Evolutionary conservation across 1,140 invertebrate genomes (phyloP).

Genomic region (Eurytemora carolleeae): DNA sequence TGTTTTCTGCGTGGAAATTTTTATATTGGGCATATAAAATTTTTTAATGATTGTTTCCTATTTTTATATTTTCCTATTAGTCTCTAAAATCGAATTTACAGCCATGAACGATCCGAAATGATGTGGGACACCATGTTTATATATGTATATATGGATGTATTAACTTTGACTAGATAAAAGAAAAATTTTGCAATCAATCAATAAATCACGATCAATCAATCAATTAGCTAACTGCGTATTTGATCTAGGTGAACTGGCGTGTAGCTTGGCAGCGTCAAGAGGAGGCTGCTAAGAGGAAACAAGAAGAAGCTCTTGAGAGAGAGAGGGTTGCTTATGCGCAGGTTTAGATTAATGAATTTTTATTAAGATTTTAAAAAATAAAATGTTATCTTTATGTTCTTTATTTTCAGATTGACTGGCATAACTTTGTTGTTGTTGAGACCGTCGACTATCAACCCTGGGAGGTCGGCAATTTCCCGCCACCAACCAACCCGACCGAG

Average conservation of each 20-base stretch:
- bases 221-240: neutral
- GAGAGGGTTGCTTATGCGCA: slow-evolving; percentile 35
- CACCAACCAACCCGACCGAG: slow-evolving; percentile 87
- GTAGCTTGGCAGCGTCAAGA: slow-evolving; percentile 92
- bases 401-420: slow-evolving; percentile 83
- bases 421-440: slow-evolving; percentile 98
- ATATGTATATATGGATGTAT: too few species aligned
- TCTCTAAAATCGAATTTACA: too few species aligned
- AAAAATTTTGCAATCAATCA: too few species aligned
- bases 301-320: slow-evolving; percentile 81
- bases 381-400: slow-evolving; percentile 60
- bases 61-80: too few species aligned
- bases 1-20: too few species aligned
- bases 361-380: slow-evolving; percentile 12
- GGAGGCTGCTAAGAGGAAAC: slow-evolving; percentile 66
- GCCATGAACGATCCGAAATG: too few species aligned
- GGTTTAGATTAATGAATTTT: slow-evolving; percentile 4
- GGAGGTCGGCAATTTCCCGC: slow-evolving; percentile 83
- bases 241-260: slow-evolving; percentile 62
- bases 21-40: too few species aligned
- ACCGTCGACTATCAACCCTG: slow-evolving; percentile 96
- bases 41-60: too few species aligned
- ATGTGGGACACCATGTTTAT: too few species aligned
- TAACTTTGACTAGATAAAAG: too few species aligned
- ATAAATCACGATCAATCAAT: slow-evolving; percentile 29